Evolutionary conservation across 2,113 vertebrate genomes (phyloP).

Genomic region (Pongo pygmaeus): DNA sequence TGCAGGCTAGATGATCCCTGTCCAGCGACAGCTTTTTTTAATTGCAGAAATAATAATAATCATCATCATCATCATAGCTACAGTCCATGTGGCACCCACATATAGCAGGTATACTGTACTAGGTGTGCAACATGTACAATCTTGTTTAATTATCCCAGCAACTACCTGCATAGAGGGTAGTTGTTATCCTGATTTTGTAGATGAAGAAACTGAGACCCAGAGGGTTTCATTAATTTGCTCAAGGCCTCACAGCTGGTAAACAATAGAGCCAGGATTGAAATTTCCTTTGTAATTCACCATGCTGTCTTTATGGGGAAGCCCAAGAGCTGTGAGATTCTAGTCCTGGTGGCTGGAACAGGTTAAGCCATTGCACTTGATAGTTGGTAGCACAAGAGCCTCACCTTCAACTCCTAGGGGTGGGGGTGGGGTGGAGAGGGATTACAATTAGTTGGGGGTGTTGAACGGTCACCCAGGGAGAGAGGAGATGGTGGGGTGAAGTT

Average conservation of each 20-base stretch:
- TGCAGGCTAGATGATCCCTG: neutral
- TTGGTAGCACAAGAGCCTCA: neutral
- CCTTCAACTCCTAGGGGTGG: neutral
- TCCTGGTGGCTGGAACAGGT: neutral
- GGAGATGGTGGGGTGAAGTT: neutral
- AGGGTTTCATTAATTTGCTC: neutral
- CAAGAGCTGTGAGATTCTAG: neutral
- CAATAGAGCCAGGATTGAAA: neutral
- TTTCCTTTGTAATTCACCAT: neutral
- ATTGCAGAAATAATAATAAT: neutral
- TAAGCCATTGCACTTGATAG: neutral
- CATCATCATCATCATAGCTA: too few relatives aligned
- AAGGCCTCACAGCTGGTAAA: neutral
- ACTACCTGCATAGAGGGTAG: too few relatives aligned
- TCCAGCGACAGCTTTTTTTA: neutral
- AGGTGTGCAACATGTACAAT: fast-evolving
- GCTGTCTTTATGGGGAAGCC: neutral
- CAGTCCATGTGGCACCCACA: neutral
- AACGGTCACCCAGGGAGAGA: neutral
- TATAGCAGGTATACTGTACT: fast-evolving
- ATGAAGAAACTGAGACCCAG: neutral
- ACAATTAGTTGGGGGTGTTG: neutral
- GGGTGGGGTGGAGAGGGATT: too few relatives aligned
- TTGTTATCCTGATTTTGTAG: neutral
- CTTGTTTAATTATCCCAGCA: neutral